These are phyloP conservation scores for Ptychobarbus kaznakovi DNA, from an alignment of 2,797 vertebrate species.

Conservation along the genomic window DNA sequence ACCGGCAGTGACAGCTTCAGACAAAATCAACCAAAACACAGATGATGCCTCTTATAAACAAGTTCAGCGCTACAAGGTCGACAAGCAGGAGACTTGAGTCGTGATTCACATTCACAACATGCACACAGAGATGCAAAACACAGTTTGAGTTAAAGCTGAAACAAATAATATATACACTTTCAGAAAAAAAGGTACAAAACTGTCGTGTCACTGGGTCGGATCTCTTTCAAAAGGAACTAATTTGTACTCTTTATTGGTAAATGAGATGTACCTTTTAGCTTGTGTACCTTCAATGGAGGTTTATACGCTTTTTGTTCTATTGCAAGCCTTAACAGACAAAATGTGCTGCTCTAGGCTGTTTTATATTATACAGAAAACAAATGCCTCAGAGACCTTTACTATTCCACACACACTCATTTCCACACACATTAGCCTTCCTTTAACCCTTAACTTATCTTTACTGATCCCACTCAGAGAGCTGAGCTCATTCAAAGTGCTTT, in stretches of 20 bases:
- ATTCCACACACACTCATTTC: background rate
- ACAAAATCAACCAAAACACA: slow-evolving; percentile 43
- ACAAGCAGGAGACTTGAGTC: background rate
- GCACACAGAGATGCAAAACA: background rate
- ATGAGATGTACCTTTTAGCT: background rate
- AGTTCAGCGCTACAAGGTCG: slow-evolving; percentile 11
- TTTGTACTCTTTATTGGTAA: background rate
- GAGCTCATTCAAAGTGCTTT: slow-evolving; percentile 46
- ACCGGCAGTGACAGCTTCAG: slow-evolving; percentile 35
- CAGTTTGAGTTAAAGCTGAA: background rate
- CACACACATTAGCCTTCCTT: background rate
- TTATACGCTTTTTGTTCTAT: background rate
- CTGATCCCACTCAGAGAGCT: slow-evolving; percentile 40
- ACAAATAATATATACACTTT: background rate
- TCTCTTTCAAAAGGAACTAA: too few relatives aligned
- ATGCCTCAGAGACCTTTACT: background rate
- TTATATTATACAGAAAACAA: background rate
- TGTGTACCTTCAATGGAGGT: background rate
- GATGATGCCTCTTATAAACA: slow-evolving; percentile 45
- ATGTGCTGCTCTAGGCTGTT: slow-evolving; percentile 18
- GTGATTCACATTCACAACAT: slow-evolving; percentile 27
- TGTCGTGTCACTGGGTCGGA: too few relatives aligned
- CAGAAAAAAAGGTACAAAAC: background rate
- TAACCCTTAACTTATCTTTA: slow-evolving; percentile 40
- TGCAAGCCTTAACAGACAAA: background rate